A percentile compares a stretch with the other conserved stretches of the same genome.
Conservation (phyloP, 2,888 invertebrate species). For the Mechanitis mazaeus region DNA sequence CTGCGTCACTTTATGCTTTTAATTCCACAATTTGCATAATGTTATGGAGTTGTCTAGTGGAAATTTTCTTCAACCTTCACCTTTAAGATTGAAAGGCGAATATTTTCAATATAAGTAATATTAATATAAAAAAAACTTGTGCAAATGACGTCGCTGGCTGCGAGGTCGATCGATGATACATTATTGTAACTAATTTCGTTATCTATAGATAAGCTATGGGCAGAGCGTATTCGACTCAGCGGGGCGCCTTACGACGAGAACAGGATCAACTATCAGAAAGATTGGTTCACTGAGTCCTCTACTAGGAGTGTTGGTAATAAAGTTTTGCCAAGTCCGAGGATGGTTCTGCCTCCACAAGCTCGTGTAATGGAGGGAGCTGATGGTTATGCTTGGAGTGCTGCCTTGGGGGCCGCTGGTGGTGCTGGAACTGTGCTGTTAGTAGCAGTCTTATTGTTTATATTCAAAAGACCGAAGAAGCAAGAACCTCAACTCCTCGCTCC, state of each 20-base stretch:
- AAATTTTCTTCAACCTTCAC: constrained; percentile 20
- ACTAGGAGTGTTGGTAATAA: constrained; percentile 19
- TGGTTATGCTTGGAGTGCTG: constrained; percentile 59
- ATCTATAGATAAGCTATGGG: constrained; percentile 70
- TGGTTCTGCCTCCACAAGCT: constrained; percentile 39
- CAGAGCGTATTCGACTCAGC: constrained; percentile 46
- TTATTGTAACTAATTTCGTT: constrained; percentile 62
- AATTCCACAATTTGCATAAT: constrained; percentile 48
- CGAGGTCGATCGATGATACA: constrained; percentile 55
- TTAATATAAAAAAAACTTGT: constrained; percentile 27
- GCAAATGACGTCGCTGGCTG: constrained; percentile 29
- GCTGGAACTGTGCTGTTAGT: constrained; percentile 60
- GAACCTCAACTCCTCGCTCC: constrained; percentile 55
- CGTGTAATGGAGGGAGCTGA: constrained; percentile 37
- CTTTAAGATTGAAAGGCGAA: background rate
- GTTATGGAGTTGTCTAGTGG: constrained; percentile 38
- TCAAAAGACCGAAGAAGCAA: constrained; percentile 51
- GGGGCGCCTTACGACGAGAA: constrained; percentile 49
- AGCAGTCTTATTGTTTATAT: constrained; percentile 53
- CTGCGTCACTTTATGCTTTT: constrained; percentile 38
- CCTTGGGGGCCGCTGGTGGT: constrained; percentile 58
- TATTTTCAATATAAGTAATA: background rate
- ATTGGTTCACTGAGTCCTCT: constrained; percentile 31
- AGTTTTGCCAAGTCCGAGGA: background rate
- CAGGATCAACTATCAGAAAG: constrained; percentile 33